Base-by-base conservation (phyloP, 2,888 invertebrate genomes). In the Disparrhopalites patrizii region DNA sequence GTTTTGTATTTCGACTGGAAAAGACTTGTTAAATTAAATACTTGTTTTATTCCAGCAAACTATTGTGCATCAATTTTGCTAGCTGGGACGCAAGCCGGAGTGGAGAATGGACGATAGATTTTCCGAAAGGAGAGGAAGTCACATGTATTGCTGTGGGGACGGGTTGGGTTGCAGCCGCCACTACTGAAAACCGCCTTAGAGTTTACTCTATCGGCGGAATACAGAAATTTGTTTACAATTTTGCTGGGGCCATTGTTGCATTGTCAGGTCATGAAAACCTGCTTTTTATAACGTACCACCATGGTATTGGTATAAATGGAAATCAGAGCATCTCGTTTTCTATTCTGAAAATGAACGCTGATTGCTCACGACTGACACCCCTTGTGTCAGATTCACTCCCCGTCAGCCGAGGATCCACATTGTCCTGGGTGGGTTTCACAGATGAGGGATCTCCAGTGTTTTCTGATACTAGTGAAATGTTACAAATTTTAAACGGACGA, bases 201-300 rank as follows among this genome's bases (percentile, higher is more conserved):
- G 80, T 97, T 3, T 95, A 89, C 79, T 89, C 90, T 4, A 82
- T 90, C 13, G 86, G 88, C 80, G 98, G 98, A 52, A 87, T 91
- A 0, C 97, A 98, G 81, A 84, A 88, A 76, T 89, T 90, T 76
- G 80, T 89, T 8, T 80, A 92, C 60, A 84, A 85, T 1, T 78
- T 91, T 56, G 87, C 90, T 0, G 92, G 93, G 0, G 85, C 87
- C 4, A 81, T 89, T 18, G 85, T 93, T 3, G 55, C 73, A 27
- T 31, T 71, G 5, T 62, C 71, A 28, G 73, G 72, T 2, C 66
- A 68, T 51, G 73, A 75, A 56, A 70, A 72, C 43, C 56, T 73
- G 8, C 54, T 74, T 1, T 72, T 75, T 58, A 20, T 75, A 1
- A 61, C 72, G 33, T 87, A 86, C 77, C 90, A 91, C 76, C 79